Evolutionary conservation across 2,888 invertebrate species (phyloP).

Genomic region (Mesorhabditis spiculigera): DNA sequence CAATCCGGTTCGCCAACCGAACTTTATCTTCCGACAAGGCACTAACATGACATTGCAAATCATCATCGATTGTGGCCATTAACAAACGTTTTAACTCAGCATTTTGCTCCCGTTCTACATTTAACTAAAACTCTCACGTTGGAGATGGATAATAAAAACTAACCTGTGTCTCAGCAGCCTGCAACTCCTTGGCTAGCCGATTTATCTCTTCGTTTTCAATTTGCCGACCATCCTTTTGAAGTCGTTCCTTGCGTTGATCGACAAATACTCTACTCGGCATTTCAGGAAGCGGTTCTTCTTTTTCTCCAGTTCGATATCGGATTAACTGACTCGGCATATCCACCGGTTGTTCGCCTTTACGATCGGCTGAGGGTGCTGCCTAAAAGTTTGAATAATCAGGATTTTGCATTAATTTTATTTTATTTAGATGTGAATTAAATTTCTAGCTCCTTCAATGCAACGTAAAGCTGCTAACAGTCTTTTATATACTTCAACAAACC

Average conservation of each 20-base stretch:
- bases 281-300: neutral
- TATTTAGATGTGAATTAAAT: no score
- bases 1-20: constrained; percentile 77
- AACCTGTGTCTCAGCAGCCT: neutral
- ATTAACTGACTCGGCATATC: constrained; percentile 6
- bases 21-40: constrained; percentile 86
- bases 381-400: neutral
- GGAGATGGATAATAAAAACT: neutral
- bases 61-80: constrained; percentile 91
- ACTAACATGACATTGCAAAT: constrained; percentile 80
- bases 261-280: neutral
- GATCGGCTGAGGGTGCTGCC: constrained; percentile 5
- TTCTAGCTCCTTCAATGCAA: neutral
- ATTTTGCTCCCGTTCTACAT: constrained; percentile 70
- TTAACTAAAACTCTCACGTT: constrained; percentile 15
- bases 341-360: constrained; percentile 8
- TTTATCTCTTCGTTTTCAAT: neutral
- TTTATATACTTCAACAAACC: constrained; percentile 8
- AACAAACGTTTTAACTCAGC: constrained; percentile 84
- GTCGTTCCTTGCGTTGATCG: neutral
- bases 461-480: no score
- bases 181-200: constrained; percentile 1
- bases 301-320: neutral
- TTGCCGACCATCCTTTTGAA: no score
- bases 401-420: no score